A percentile compares a stretch with the other conserved stretches of the same genome.
Evolutionary conservation across 2,113 vertebrate species (phyloP).

Genomic region (Herpetotheres cachinnans): DNA sequence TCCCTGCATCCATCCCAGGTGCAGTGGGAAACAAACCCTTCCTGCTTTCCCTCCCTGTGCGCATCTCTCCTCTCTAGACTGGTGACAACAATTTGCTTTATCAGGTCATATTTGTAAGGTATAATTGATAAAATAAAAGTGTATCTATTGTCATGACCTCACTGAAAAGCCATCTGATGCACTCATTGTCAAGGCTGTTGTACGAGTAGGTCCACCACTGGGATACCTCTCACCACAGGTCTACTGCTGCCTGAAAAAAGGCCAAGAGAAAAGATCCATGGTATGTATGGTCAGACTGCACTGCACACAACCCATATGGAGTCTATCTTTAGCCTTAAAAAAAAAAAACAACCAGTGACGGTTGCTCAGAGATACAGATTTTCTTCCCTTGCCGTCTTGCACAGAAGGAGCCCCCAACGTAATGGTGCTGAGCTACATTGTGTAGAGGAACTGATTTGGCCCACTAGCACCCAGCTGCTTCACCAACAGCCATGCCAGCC

Average conservation of each 20-base stretch:
- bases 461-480: not conserved
- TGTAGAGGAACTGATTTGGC: not conserved
- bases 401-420: not conserved
- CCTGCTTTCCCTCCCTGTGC: not conserved
- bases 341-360: not conserved
- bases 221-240: not conserved
- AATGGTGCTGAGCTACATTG: fast-evolving
- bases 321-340: conserved; percentile 32
- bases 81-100: not conserved
- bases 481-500: fast-evolving
- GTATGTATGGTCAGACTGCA: not conserved
- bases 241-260: not conserved
- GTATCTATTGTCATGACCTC: not conserved
- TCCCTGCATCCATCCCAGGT: not conserved
- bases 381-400: not conserved
- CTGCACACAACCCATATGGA: conserved; percentile 14
- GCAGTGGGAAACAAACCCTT: not conserved
- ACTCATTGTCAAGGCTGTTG: not conserved
- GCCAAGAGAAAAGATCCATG: not conserved
- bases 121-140: not conserved
- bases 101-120: not conserved
- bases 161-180: not conserved
- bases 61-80: not conserved
- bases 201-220: not conserved
- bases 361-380: conserved; percentile 33